These are phyloP conservation scores for Syngnathoides biaculeatus DNA, from an alignment of 2,113 vertebrate genomes.

Conservation along the genomic window DNA sequence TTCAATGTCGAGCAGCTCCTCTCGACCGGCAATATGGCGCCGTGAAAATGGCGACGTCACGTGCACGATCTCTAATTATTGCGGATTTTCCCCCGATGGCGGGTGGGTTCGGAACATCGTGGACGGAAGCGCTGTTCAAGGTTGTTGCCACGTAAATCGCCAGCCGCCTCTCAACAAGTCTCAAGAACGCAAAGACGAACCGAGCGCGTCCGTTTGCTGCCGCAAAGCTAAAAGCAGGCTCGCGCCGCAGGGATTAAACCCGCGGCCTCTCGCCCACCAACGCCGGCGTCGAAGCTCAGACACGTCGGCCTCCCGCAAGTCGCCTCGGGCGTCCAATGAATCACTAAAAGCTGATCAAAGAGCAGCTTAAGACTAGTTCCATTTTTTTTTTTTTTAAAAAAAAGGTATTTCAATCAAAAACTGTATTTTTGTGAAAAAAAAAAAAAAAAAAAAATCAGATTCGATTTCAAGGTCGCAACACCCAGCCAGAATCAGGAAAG, in stretches of 20 bases:
- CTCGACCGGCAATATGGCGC: too few species aligned
- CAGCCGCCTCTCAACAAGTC: neutral
- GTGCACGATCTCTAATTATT: too few species aligned
- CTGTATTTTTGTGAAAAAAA: neutral
- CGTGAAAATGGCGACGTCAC: too few species aligned
- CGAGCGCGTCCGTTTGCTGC: neutral
- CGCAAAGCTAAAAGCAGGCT: neutral
- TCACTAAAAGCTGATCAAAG: slow-evolving; percentile 50
- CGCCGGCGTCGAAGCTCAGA: neutral
- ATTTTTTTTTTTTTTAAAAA: too few species aligned
- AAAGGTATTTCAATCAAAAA: too few species aligned
- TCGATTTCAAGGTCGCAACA: neutral
- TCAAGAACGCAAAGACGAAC: neutral
- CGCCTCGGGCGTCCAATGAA: slow-evolving; percentile 29
- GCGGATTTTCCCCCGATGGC: too few species aligned
- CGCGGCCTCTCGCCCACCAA: neutral
- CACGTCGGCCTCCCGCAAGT: neutral
- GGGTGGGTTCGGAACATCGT: neutral
- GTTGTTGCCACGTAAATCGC: neutral
- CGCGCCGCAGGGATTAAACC: neutral
- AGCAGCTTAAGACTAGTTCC: slow-evolving; percentile 29
- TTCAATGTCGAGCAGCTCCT: too few species aligned
- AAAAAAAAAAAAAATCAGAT: neutral
- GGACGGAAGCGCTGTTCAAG: neutral
- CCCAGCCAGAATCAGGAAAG: neutral